These are phyloP conservation scores for Symphodus melops DNA, from an alignment of 2,113 vertebrate genomes.

Conservation along the genomic window DNA sequence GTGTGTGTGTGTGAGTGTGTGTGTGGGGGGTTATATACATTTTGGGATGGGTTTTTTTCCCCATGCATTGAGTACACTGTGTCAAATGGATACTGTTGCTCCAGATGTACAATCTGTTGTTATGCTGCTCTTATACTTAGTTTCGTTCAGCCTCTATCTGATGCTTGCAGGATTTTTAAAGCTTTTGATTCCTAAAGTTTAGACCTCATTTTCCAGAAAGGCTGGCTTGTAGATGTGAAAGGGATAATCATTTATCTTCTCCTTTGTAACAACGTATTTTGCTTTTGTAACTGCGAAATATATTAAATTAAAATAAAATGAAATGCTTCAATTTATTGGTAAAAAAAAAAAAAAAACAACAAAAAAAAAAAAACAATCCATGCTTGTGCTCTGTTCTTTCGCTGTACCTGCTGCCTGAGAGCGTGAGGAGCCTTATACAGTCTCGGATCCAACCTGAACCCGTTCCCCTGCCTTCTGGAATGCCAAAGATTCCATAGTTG, in stretches of 20 bases:
- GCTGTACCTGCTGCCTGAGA: slow-evolving; percentile 21
- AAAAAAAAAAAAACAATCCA: too few species aligned
- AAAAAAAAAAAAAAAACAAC: too few species aligned
- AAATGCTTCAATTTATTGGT: neutral
- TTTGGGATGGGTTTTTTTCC: neutral
- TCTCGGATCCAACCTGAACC: slow-evolving; percentile 48
- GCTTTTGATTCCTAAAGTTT: neutral
- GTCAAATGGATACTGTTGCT: neutral
- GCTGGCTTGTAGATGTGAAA: neutral
- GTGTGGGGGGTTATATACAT: neutral
- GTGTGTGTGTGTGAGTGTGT: too few species aligned
- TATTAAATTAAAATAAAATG: too few species aligned
- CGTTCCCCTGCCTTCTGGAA: slow-evolving; percentile 53
- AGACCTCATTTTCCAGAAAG: neutral
- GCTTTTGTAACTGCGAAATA: too few species aligned
- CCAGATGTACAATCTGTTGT: too few species aligned
- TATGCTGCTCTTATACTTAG: neutral
- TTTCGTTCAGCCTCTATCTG: neutral
- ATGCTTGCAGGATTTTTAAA: neutral
- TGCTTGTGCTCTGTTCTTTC: neutral
- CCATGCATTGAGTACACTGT: neutral
- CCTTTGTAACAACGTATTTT: neutral
- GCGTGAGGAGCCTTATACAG: slow-evolving; percentile 6
- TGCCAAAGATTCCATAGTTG: slow-evolving; percentile 54
- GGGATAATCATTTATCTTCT: neutral